Percentiles rank a stretch among this genome's conserved stretches.
phyloP scores from a whole-genome alignment of 92 coral and sea anemone species.

The Ricordea florida region DNA sequence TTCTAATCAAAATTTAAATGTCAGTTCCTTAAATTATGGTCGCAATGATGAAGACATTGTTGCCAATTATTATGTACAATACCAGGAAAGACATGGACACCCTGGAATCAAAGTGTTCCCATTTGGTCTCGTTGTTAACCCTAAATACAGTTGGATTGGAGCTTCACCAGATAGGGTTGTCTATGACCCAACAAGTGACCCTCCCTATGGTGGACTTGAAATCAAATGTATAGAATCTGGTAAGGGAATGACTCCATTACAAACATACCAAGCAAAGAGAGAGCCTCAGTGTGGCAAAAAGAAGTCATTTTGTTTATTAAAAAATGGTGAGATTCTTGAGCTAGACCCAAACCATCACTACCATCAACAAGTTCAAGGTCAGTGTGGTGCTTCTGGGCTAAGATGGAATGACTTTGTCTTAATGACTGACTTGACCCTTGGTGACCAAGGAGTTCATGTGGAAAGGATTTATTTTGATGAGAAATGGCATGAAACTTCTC shows the following conservation, averaged over 20 bases:
- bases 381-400: slow-evolving; percentile 35
- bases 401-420: slow-evolving; percentile 54
- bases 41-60: slow-evolving; percentile 17
- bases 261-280: slow-evolving; percentile 11
- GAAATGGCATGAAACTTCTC: slow-evolving; percentile 47
- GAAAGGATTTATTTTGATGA: slow-evolving; percentile 36
- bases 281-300: slow-evolving; percentile 11
- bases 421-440: slow-evolving; percentile 40
- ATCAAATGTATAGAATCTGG: slow-evolving; percentile 37
- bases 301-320: slow-evolving; percentile 22
- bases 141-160: slow-evolving; percentile 31
- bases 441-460: slow-evolving; percentile 39
- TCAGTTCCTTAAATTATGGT: slow-evolving; percentile 28
- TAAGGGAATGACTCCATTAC: slow-evolving; percentile 29
- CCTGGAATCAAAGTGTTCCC: slow-evolving; percentile 32
- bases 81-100: slow-evolving; percentile 28
- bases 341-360: slow-evolving; percentile 26
- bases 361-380: slow-evolving; percentile 35
- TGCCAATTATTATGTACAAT: slow-evolving; percentile 12
- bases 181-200: slow-evolving; percentile 22
- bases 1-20: slow-evolving; percentile 36
- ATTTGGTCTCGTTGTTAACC: slow-evolving; percentile 28
- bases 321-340: slow-evolving; percentile 19
- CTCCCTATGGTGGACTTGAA: slow-evolving; percentile 29
- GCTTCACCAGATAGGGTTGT: slow-evolving; percentile 44